These are phyloP conservation scores for Epinephelus lanceolatus DNA, from an alignment of 2,113 vertebrate species.

Conservation along the genomic window DNA sequence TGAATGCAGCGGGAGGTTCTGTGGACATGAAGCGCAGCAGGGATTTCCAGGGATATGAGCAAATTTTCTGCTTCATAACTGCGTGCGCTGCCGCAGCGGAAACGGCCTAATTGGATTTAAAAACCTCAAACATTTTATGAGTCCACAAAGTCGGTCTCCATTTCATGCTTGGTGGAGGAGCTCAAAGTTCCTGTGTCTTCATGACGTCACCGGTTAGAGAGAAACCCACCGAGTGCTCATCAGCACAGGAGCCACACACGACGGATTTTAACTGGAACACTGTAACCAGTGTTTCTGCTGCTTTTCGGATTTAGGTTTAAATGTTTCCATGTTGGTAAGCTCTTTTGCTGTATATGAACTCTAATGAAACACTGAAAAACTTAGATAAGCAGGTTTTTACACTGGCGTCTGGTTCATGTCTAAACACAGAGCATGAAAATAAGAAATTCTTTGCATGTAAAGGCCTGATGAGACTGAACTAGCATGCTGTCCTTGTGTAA, in stretches of 20 bases:
- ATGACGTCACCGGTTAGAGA: conserved; percentile 16
- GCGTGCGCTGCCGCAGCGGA: neutral
- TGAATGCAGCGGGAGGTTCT: too few relatives aligned
- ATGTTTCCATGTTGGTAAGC: conserved; percentile 32
- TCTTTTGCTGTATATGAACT: neutral
- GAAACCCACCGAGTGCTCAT: neutral
- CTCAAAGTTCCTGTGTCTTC: conserved; percentile 13
- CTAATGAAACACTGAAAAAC: neutral
- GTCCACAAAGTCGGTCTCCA: conserved; percentile 40
- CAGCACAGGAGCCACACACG: conserved; percentile 29
- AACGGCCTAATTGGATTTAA: conserved; percentile 44
- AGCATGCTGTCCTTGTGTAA: too few relatives aligned
- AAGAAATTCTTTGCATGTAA: too few relatives aligned
- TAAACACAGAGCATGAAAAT: neutral
- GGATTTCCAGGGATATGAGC: conserved; percentile 24
- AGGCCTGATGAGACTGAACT: neutral
- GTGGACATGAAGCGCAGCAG: neutral
- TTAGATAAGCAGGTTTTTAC: conserved; percentile 21
- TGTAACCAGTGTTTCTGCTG: neutral
- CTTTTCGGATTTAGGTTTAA: neutral
- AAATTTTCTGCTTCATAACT: conserved; percentile 37
- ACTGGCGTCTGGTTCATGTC: neutral
- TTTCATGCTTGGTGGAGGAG: conserved; percentile 32
- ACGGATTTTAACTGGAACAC: neutral
- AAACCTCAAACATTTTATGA: conserved; percentile 53